These are phyloP conservation scores for Trachelus iudaicus DNA, from an alignment of 2,888 invertebrate species.

Conservation along the genomic window DNA sequence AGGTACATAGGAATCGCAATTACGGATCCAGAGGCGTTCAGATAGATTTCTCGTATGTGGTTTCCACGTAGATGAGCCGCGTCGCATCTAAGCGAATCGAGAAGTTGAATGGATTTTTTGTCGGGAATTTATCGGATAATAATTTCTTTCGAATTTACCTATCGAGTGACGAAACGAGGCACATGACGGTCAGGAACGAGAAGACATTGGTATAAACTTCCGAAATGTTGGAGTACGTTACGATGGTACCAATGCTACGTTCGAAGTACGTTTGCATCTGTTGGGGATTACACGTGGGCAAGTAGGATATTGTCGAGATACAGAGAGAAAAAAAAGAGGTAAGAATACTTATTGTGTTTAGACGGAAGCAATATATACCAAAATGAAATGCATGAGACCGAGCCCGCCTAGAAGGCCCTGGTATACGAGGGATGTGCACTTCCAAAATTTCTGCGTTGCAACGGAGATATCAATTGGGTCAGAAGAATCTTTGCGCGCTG, in stretches of 20 bases:
- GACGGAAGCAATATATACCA: slow-evolving; percentile 39
- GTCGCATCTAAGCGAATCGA: slow-evolving; percentile 47
- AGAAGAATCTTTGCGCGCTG: no score
- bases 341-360: slow-evolving; percentile 6
- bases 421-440: slow-evolving; percentile 49
- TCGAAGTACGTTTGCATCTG: slow-evolving; percentile 51
- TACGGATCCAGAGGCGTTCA: slow-evolving; percentile 45
- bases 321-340: neutral
- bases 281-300: slow-evolving; percentile 12
- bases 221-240: slow-evolving; percentile 43
- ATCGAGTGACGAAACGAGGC: slow-evolving; percentile 53
- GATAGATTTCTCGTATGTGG: slow-evolving; percentile 50
- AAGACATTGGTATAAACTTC: slow-evolving; percentile 55
- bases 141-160: slow-evolving; percentile 41
- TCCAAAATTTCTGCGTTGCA: slow-evolving; percentile 51
- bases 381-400: slow-evolving; percentile 56
- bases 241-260: slow-evolving; percentile 40
- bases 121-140: neutral
- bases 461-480: slow-evolving; percentile 55
- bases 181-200: slow-evolving; percentile 50
- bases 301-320: neutral
- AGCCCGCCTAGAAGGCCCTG: slow-evolving; percentile 62
- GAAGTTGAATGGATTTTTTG: neutral
- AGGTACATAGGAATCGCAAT: slow-evolving; percentile 54
- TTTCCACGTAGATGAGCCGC: slow-evolving; percentile 48